These are phyloP conservation scores for Lycocorax pyrrhopterus DNA, from an alignment of 2,113 vertebrate genomes.

Conservation along the genomic window DNA sequence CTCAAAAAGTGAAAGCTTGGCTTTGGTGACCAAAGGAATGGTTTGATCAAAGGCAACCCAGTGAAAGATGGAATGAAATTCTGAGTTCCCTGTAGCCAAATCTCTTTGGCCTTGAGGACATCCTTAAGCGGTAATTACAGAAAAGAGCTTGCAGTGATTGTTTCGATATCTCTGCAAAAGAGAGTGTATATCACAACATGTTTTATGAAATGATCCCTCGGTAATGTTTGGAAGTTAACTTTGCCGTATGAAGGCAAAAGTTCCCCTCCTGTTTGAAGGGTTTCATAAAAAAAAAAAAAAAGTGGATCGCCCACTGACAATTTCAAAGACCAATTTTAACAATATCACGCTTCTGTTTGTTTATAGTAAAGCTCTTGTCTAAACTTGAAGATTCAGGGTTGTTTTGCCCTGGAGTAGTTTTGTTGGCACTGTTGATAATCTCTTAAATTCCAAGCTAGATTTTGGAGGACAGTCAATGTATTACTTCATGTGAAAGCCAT, in stretches of 20 bases:
- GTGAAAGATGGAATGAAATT: not conserved
- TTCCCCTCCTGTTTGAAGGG: conserved; percentile 1
- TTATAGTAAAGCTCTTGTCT: conserved; percentile 55
- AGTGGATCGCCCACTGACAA: conserved; percentile 31
- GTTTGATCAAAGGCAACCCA: not conserved
- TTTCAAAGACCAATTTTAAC: conserved; percentile 60
- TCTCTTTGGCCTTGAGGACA: not conserved
- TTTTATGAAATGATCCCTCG: not conserved
- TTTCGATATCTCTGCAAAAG: not conserved
- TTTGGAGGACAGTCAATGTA: conserved; percentile 54
- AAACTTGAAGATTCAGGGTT: conserved; percentile 45
- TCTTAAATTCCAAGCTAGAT: conserved; percentile 50
- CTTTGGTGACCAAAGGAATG: not conserved
- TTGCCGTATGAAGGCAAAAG: conserved; percentile 9
- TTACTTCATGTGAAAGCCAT: conserved; percentile 51
- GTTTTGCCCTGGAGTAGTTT: conserved; percentile 61
- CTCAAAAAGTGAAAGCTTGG: not conserved
- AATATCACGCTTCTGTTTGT: conserved; percentile 56
- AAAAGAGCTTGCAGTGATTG: not conserved
- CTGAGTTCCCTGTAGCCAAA: not conserved
- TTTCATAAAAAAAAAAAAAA: not conserved
- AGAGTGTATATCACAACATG: not conserved
- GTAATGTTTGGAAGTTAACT: not conserved
- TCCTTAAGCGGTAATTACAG: not conserved
- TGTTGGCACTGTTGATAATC: conserved; percentile 35